phyloP scores from a whole-genome alignment of 2,888 invertebrate species.

The Griposia aprilina region DNA sequence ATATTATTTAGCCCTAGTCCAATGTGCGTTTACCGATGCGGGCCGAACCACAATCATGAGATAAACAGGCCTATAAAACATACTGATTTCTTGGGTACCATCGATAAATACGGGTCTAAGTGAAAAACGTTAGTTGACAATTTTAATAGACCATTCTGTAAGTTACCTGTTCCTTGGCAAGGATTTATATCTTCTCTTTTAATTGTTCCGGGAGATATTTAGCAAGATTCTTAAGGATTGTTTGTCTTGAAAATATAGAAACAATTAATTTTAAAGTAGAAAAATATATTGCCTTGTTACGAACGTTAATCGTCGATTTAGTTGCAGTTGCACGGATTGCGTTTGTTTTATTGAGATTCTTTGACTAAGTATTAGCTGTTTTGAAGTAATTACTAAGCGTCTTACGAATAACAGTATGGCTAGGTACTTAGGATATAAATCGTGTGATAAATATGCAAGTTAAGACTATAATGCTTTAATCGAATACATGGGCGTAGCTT shows the following conservation, averaged over 20 bases:
- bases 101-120: conserved; percentile 75
- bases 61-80: conserved; percentile 75
- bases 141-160: conserved; percentile 63
- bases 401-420: conserved; percentile 25
- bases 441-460: conserved; percentile 53
- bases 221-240: conserved; percentile 31
- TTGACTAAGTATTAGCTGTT: conserved; percentile 20
- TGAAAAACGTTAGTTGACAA: conserved; percentile 73
- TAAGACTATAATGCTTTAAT: conserved; percentile 45
- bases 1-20: conserved; percentile 73
- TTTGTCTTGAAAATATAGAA: conserved; percentile 37
- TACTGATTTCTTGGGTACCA: conserved; percentile 73
- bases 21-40: conserved; percentile 68
- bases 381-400: conserved; percentile 46
- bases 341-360: conserved; percentile 40
- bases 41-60: conserved; percentile 67
- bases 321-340: conserved; percentile 14
- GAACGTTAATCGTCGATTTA: conserved; percentile 34
- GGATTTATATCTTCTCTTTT: conserved; percentile 54
- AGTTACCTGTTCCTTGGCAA: conserved; percentile 53
- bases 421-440: conserved; percentile 43
- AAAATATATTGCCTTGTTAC: conserved; percentile 33
- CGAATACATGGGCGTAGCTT: conserved; percentile 51
- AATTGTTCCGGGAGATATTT: conserved; percentile 58
- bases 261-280: conserved; percentile 30